Base-by-base conservation (phyloP, 1,140 invertebrate genomes). In the Pseudomyrmex gracilis region DNA sequence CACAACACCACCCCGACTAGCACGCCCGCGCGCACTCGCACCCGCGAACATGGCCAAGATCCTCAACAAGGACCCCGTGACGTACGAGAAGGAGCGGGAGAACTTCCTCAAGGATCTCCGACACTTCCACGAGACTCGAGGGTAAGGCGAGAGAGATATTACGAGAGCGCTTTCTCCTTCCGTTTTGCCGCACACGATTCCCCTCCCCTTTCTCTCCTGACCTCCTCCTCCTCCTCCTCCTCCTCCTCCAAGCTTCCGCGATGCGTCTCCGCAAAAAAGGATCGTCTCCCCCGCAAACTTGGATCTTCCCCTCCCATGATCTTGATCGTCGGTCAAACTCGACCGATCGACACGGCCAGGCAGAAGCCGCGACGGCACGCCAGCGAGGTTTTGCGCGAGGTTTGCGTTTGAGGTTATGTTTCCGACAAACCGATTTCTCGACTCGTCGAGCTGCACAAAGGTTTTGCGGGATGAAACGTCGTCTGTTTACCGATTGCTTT, bases 71-170 rank as follows among this genome's bases (percentile, higher is more conserved):
- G 96, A 97, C 94, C 95, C 96, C 88, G 95, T 95, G 93, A 95
- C 95, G 87, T 97, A 97, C 94, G 95, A 96, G 90, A 95, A 95
- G 94, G 97, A 97, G 93, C 96, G 96, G 88, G 95, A 96, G 84
- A 94, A 95, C 86, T 98, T 98, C 95, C 94, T 98, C 85, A 96
- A 96, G 89, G 97, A 98, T 90, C 94, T 98, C 86, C 96, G 96
- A 87, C 97, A 97, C 90, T 98, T 98, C 92, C 97, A 98, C 93
- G 96, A 97, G 80, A 96, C 96, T 83, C 96, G 97, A 95, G 97
- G 97, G 97, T 98, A 94, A 96, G 95, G n/a, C n/a, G n/a, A 2
- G 45, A 43, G 22, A 4, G 1, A 13, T 20, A n/a, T 8, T 10
- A 13, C 7, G 1, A 34, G 34, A 34, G 34, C 24, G n/a, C 24